Base-by-base conservation (phyloP, 2,888 invertebrate species). In the Chalcosyrphus nemorum region DNA sequence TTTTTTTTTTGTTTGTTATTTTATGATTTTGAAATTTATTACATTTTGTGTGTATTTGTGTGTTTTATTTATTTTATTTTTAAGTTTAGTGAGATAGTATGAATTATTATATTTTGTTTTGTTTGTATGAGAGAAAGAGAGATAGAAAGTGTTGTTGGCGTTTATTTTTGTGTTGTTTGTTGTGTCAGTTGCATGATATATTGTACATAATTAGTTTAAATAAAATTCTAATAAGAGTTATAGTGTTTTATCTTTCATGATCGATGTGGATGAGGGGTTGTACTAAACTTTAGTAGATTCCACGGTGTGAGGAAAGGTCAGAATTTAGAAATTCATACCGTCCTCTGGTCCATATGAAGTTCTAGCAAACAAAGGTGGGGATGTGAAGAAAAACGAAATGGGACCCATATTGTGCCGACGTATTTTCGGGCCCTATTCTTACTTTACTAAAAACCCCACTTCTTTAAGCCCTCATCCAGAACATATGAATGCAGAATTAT, bases 121-220 rank as follows among this genome's bases (percentile, higher is more conserved):
- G n/a, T n/a, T n/a, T n/a, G n/a, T n/a, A 82, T 82, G 82, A 77
- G 72, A 77, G 24, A 68, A 72, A 72, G 41, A 82, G 72, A 74
- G 50, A 63, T 74, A 68, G 61, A 72, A 57, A 77, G 72, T 77
- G 66, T 82, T 70, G 50, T 63, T 75, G 81, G 68, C 74, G 19
- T n/a, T 38, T 59, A 11, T 9, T 32, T 63, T 4, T 65, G 13
- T 35, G 41, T 38, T 45, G 29, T 63, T 35, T 29, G 68, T 29
- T 70, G 63, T 65, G 52, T 52, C 63, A 75, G 81, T 75, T 75
- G 45, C 47, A 54, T 63, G 21, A 61, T 6, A 50, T 47, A 24
- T n/a, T n/a, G n/a, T n/a, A n/a, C n/a, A n/a, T n/a, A 24, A 17
- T 32, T 17, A 17, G 45, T 29, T n/a, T 17, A 4, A 35, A 45